These are phyloP conservation scores for Aplocera efformata DNA, from an alignment of 2,888 invertebrate species.

Conservation along the genomic window DNA sequence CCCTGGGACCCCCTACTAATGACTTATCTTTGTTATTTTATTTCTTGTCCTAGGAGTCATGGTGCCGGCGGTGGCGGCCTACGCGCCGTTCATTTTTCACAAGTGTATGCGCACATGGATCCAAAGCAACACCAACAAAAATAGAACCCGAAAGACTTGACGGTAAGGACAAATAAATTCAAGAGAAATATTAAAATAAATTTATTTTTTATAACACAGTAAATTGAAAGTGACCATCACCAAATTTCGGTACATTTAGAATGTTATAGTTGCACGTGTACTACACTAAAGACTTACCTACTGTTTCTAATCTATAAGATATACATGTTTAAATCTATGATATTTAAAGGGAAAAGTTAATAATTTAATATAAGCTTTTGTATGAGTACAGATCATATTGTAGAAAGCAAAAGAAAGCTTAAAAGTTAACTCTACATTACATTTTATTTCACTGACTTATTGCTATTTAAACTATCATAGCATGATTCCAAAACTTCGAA, in stretches of 20 bases:
- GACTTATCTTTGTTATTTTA: not conserved
- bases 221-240: slow-evolving; percentile 62
- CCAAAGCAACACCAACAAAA: slow-evolving; percentile 62
- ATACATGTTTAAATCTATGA: slow-evolving; percentile 46
- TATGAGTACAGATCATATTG: slow-evolving; percentile 73
- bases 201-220: slow-evolving; percentile 67
- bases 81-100: slow-evolving; percentile 68
- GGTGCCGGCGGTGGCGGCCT: slow-evolving; percentile 82
- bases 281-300: slow-evolving; percentile 35
- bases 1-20: no score
- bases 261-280: slow-evolving; percentile 38
- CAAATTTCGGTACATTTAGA: slow-evolving; percentile 58
- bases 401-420: slow-evolving; percentile 58
- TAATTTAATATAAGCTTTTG: slow-evolving; percentile 72
- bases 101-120: slow-evolving; percentile 63
- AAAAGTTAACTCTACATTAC: slow-evolving; percentile 37
- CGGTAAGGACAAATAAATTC: slow-evolving; percentile 53
- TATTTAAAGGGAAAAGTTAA: slow-evolving; percentile 56
- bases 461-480: slow-evolving; percentile 81
- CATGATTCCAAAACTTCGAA: slow-evolving; percentile 85
- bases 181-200: slow-evolving; percentile 31
- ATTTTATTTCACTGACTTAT: slow-evolving; percentile 70
- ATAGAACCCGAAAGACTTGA: slow-evolving; percentile 66
- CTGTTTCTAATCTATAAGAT: slow-evolving; percentile 34
- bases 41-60: slow-evolving; percentile 78